Conservation (phyloP, 64 coral and sea anemone species). For the Porites lutea region DNA sequence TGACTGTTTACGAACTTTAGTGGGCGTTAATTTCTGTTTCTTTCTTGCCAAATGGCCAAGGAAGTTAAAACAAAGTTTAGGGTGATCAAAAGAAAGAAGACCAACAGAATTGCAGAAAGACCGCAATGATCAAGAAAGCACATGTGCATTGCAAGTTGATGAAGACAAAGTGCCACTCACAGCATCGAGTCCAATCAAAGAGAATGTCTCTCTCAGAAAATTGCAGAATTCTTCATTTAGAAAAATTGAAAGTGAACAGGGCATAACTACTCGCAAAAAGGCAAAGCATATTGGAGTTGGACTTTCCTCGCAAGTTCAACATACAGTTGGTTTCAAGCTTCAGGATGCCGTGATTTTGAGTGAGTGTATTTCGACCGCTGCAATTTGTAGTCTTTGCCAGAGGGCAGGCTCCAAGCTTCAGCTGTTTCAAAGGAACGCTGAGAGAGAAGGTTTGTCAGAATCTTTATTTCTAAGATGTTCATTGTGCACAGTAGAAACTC, state of each 20-base stretch:
- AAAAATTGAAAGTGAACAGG: not conserved
- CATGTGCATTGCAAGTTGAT: not conserved
- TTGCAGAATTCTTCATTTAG: not conserved
- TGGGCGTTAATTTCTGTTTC: not conserved
- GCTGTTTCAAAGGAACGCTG: not conserved
- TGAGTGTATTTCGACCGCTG: not conserved
- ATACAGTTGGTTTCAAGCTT: not conserved
- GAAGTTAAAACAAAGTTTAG: slow-evolving; percentile 24
- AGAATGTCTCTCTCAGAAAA: not conserved
- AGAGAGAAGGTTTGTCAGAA: not conserved
- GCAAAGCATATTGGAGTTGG: not conserved
- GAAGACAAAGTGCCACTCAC: not conserved
- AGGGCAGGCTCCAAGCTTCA: not conserved
- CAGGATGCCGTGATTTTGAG: not conserved
- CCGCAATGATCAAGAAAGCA: not conserved
- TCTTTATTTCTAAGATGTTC: not conserved
- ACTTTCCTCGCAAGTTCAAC: not conserved
- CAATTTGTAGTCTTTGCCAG: not conserved
- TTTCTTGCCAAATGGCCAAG: not conserved
- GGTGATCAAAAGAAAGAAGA: not conserved
- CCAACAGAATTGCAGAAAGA: not conserved
- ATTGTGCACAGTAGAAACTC: not conserved
- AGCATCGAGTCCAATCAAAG: not conserved
- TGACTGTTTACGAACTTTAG: not conserved
- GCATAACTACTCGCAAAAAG: not conserved